These are phyloP conservation scores for Antennarius striatus DNA, from an alignment of 2,113 vertebrate species.

Conservation along the genomic window DNA sequence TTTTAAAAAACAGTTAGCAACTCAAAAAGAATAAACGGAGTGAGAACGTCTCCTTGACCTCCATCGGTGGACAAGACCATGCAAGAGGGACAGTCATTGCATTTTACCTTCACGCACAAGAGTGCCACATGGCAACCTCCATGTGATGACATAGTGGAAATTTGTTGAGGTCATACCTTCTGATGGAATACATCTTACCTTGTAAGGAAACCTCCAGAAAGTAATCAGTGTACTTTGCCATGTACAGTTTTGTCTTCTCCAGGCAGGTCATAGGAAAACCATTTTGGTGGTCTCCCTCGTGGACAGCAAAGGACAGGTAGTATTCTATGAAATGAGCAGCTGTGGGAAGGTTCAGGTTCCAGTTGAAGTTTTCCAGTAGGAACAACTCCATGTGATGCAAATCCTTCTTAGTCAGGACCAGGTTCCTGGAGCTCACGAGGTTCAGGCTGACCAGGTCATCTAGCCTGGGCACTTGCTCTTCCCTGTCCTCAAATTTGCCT, in stretches of 20 bases:
- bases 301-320: slow-evolving; percentile 91
- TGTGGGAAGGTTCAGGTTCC: slow-evolving; percentile 98
- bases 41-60: no score
- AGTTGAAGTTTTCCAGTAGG: slow-evolving; percentile 94
- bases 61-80: no score
- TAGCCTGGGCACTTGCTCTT: slow-evolving; percentile 96
- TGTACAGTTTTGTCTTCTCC: slow-evolving; percentile 94
- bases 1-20: no score
- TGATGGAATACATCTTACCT: slow-evolving; percentile 76
- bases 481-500: slow-evolving; percentile 99
- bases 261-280: slow-evolving; percentile 94
- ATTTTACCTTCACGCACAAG: no score
- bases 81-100: no score
- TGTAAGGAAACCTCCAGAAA: slow-evolving; percentile 98
- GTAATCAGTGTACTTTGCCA: slow-evolving; percentile 97
- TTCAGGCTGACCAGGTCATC: slow-evolving; percentile 92
- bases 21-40: no score
- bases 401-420: slow-evolving; percentile 94
- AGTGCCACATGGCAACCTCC: no score
- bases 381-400: slow-evolving; percentile 96
- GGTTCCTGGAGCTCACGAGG: slow-evolving; percentile 97
- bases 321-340: slow-evolving; percentile 98
- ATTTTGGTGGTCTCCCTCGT: slow-evolving; percentile 92
- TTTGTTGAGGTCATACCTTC: neutral
- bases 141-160: no score